Evolutionary conservation across 2,888 invertebrate genomes (phyloP).

Genomic region (Crepidodera aurea): DNA sequence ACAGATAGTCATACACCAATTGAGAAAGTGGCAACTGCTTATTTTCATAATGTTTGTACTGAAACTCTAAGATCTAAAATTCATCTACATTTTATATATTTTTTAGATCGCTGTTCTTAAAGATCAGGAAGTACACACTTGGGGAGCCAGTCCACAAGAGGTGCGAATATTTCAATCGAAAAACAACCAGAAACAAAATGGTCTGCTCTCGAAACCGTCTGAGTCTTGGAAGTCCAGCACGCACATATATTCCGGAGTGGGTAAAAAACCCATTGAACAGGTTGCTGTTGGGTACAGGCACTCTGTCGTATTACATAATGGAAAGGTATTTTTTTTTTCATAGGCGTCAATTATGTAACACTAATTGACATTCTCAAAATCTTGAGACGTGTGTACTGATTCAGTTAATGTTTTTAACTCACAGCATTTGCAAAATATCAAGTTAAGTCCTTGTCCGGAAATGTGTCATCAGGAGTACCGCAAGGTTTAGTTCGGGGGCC

Average conservation of each 20-base stretch:
- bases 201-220: conserved; percentile 32
- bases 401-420: too few species aligned
- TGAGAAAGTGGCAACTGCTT: conserved; percentile 71
- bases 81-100: too few species aligned
- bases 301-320: conserved; percentile 63
- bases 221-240: conserved; percentile 57
- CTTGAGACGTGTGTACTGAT: too few species aligned
- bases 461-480: too few species aligned
- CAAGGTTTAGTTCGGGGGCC: too few species aligned
- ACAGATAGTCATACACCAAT: conserved; percentile 59
- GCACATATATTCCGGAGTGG: conserved; percentile 55
- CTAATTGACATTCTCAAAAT: too few species aligned
- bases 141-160: conserved; percentile 82
- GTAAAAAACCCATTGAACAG: conserved; percentile 50
- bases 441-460: too few species aligned
- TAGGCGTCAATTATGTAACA: too few species aligned
- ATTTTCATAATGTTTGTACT: conserved; percentile 78
- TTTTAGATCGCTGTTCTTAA: conserved; percentile 71
- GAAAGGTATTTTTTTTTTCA: conserved; percentile 46
- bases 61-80: too few species aligned
- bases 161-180: conserved; percentile 69
- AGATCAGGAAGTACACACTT: conserved; percentile 73
- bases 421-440: too few species aligned
- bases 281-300: conserved; percentile 82
- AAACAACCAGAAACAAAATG: conserved; percentile 47